Evolutionary conservation across 2,113 vertebrate genomes (phyloP).

Genomic region (Bos javanicus): DNA sequence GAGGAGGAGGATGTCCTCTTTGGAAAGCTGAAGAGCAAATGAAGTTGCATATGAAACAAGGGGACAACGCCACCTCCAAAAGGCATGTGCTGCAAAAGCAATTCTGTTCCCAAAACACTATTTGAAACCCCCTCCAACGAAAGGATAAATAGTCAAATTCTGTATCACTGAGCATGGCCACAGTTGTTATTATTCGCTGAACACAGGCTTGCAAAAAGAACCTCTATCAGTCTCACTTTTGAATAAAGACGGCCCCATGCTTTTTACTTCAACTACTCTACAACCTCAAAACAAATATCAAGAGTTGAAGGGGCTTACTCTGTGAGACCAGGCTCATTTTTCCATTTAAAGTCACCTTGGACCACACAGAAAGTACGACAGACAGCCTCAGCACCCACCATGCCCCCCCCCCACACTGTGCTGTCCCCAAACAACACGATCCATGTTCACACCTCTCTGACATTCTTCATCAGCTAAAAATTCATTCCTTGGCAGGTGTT

Average conservation of each 20-base stretch:
- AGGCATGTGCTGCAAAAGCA: not conserved
- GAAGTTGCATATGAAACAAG: not conserved
- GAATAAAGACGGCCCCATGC: not conserved
- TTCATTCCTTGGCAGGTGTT: not conserved
- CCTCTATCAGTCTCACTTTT: not conserved
- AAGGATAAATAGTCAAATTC: constrained; percentile 15
- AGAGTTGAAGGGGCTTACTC: not conserved
- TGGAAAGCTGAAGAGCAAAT: not conserved
- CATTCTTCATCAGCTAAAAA: not conserved
- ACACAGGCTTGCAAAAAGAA: not conserved
- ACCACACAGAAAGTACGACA: not conserved
- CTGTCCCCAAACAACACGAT: not conserved
- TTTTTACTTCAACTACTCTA: not conserved
- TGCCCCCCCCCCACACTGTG: fast-evolving
- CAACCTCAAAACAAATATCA: not conserved
- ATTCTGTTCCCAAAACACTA: not conserved
- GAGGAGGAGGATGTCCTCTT: not conserved
- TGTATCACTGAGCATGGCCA: not conserved
- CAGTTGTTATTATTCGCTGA: not conserved
- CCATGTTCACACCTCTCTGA: not conserved
- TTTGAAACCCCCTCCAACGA: not conserved
- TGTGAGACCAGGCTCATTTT: not conserved
- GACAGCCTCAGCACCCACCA: not conserved
- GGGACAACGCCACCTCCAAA: not conserved
- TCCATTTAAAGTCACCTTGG: not conserved